Evolutionary conservation across 2,797 vertebrate genomes (phyloP), one percentile per base, ranked within the genome.

Genomic region (Cyprinodon diabolis): DNA sequence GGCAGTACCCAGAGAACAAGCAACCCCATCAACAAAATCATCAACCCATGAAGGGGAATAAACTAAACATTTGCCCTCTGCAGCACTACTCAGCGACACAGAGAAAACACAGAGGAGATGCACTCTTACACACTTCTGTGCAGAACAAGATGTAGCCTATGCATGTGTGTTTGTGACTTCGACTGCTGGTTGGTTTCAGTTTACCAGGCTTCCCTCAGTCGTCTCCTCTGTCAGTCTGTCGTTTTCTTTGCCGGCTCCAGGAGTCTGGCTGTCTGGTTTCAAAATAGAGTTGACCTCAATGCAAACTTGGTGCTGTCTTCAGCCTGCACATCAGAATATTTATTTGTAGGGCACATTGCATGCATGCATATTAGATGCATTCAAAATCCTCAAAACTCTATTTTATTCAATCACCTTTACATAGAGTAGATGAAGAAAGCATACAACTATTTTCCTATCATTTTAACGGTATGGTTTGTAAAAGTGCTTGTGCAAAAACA

Each of bases 221-320:
- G 40, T 84, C 73, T 81, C 79, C 79, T 66, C 75, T 80, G 84
- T 87, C 79, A 82, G 77, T 85, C 82, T 72, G 80, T 84, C 87
- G 84, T 89, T 84, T 83, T 81, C 86, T 78, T 67, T 62, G 80
- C 84, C 77, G 81, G 88, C 87, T 93, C 86, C 91, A 76, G 93
- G 91, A 93, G 92, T 93, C 94, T 93, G 92, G 69, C 87, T 91
- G 94, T 93, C 93, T 94, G 90, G 90, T 86, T 92, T 88, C 76
- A 87, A 94, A 95, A 95, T 94, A 95, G 93, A 90, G 88, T 85
- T 94, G 93, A 94, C 93, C 94, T 94, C 91, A 91, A 86, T 76
- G 81, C 86, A 92, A 88, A 91, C 86, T 79, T 69, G 74, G 52
- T 48, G 74, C 87, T 80, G 83, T 84, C 77, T 90, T 89, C 82